Evolutionary conservation across 2,797 vertebrate species (phyloP), one percentile per base, ranked within the genome.

Genomic region (Margarornis squamiger): DNA sequence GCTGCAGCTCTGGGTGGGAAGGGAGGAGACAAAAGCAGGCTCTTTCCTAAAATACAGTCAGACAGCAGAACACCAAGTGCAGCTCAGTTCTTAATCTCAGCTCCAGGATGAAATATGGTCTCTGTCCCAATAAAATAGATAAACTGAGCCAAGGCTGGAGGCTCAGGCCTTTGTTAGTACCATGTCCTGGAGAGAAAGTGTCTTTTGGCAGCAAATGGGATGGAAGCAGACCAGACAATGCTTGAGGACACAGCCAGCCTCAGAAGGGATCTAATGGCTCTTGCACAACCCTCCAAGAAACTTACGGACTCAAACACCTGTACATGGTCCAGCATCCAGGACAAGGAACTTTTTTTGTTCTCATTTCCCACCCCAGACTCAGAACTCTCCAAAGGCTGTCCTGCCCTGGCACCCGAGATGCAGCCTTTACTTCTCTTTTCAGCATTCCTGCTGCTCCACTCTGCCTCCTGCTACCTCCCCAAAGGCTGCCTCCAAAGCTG

Each of bases 161-260:
- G 54, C 73, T 45, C 73, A 75, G 71, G 67, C 67, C 86, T 94
- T 82, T 92, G 86, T 93, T 73, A 66, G 84, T 70, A 89, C 61
- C 80, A 68, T n/a, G 71, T 91, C 86, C 91, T 77, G 81, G 90
- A 87, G 52, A 87, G 67, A 77, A 88, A 90, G 80, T 65, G 71
- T 87, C 90, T 92, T 85, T 85, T 94, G 93, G 90, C 88, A 91
- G 67, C 45, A 82, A 85, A 87, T 24, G 34, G 41, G 29, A 66
- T 86, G 90, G 86, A 94, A 90, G 63, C 45, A 85, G 67, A 93
- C 29, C 10, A 54, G 77, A 59, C 88, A 91, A 67, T 14, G 4
- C 80, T 68, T 55, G 63, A 63, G 58, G 83, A 84, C 58, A 22
- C 39, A 75, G 49, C 7, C 58, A 75, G 51, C 21, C 63, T 76